phyloP scores from a whole-genome alignment of 2,113 vertebrate genomes.

The Saguinus imperator region DNA sequence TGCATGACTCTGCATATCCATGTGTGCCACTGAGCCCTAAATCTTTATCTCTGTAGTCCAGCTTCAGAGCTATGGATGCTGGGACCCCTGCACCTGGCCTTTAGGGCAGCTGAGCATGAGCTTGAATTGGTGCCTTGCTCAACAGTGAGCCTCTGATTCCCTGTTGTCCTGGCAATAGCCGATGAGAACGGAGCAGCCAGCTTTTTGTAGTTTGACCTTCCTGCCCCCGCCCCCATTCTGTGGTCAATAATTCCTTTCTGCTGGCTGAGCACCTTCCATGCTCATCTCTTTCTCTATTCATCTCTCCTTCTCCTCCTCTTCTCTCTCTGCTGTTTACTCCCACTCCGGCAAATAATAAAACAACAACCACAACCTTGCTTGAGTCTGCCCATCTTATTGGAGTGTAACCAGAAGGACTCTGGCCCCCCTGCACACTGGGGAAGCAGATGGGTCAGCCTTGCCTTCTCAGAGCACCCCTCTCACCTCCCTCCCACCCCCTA shows the following conservation, averaged over 20 bases:
- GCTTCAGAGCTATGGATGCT: not conserved
- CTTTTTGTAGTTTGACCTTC: slow-evolving; percentile 5
- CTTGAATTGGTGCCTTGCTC: not conserved
- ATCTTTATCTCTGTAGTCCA: not conserved
- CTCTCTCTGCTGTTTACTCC: not conserved
- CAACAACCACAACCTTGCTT: not conserved
- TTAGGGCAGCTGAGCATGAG: not conserved
- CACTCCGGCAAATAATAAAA: slow-evolving; percentile 30
- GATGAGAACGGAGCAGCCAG: not conserved
- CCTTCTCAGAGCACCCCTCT: not conserved
- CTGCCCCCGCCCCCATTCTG: not conserved
- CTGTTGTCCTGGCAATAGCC: not conserved
- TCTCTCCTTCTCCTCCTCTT: not conserved
- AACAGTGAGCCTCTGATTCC: not conserved
- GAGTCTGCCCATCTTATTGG: not conserved
- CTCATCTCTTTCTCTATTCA: not conserved
- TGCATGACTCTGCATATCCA: not conserved
- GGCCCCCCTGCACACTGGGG: not conserved
- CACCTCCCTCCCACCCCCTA: not conserved
- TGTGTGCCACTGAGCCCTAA: not conserved
- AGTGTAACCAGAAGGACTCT: not conserved
- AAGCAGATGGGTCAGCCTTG: not conserved
- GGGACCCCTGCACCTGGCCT: not conserved
- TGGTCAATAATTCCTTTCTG: slow-evolving; percentile 24
- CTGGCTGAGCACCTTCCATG: not conserved